Evolutionary conservation across 2,888 invertebrate genomes (phyloP), one percentile per base, ranked within the genome.

Genomic region (Didymodactylos carnosus): DNA sequence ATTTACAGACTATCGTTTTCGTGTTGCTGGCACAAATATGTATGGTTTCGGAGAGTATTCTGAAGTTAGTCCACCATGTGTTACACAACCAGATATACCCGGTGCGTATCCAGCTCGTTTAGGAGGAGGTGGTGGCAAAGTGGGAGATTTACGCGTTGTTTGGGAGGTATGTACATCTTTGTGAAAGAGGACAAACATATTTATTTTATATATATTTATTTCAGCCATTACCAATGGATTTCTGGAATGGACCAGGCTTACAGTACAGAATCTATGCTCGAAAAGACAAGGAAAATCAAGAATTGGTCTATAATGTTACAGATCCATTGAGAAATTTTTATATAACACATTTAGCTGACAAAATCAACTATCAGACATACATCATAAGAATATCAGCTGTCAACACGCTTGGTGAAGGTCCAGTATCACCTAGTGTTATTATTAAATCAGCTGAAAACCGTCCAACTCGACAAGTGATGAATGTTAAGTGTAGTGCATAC

Each of bases 61-160:
- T 25, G 72, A 72, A 51, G 5, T 72, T 6, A 69, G 69, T 11
- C 39, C 72, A 72, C 62, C 39, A 19, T 75, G 75, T 51, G 51
- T 62, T 14, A 75, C 75, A 11, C 69, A 70, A 39, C 69, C 72
- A 29, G 72, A 72, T 51, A 72, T 62, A 35, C 75, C 75, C 5
- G 46, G 46, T 6, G 27, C 72, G 6, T 19, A 72, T 19, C 75
- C 75, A 4, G n/a, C 39, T 40, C 23, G 43, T 35, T 71, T 75
- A 11, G 62, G 72, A 51, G 72, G 75, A 29, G 75, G 75, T 39
- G 75, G 75, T 27, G 75, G 75, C 13, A 75, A 75, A 72, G 29
- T 72, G 10, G 75, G 72, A 19, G 72, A 72, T 51, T 72, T 75
- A 49, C 41, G 71, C 23, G 39, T 75, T n/a, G 62, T 43, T 40